Evolutionary conservation across 2,797 vertebrate species (phyloP).

Genomic region (Pelochelys cantorii): DNA sequence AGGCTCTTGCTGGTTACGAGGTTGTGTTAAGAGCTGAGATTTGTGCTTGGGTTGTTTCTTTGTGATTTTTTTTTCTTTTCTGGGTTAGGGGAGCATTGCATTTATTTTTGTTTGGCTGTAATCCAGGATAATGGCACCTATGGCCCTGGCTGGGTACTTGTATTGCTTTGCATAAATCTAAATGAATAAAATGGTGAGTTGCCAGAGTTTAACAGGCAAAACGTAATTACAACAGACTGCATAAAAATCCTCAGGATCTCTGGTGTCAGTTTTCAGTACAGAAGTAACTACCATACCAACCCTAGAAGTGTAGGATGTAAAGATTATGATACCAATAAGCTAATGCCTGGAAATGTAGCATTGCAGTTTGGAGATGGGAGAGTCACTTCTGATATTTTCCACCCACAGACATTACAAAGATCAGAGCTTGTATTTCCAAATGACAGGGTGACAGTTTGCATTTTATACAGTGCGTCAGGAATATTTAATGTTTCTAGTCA

Average conservation of each 20-base stretch:
- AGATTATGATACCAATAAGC: neutral
- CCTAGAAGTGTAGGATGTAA: fast-evolving
- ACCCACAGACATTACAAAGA: fast-evolving
- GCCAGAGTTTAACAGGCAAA: neutral
- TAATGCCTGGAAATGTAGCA: neutral
- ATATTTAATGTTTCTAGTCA: neutral
- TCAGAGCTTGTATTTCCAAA: neutral
- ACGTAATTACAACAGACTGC: neutral
- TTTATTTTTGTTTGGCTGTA: neutral
- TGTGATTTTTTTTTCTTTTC: neutral
- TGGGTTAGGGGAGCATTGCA: neutral
- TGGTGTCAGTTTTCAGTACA: fast-evolving
- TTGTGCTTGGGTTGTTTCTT: fast-evolving
- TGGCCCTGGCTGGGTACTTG: neutral
- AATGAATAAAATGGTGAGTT: neutral
- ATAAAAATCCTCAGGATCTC: neutral
- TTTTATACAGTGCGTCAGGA: fast-evolving
- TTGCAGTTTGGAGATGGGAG: fast-evolving
- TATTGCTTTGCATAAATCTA: neutral
- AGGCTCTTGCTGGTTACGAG: fast-evolving
- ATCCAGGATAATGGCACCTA: fast-evolving
- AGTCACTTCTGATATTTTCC: fast-evolving
- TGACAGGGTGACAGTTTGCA: fast-evolving
- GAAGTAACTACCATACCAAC: neutral
- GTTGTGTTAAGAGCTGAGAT: neutral